phyloP scores from a whole-genome alignment of 2,888 invertebrate genomes.

The Petrolisthes manimaculis region DNA sequence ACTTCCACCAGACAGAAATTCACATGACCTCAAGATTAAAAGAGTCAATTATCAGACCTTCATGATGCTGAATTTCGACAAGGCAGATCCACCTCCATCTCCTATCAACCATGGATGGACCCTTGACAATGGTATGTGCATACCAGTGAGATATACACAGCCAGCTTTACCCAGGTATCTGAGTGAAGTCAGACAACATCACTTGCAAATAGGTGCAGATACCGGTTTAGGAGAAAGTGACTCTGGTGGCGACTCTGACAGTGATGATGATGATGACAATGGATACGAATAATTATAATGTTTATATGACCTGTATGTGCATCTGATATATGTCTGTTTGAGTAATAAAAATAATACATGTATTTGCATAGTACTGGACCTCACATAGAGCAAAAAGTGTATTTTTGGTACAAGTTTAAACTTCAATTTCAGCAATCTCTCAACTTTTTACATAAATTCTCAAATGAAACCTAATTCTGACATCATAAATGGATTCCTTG shows the following conservation, averaged over 20 bases:
- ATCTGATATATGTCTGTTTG: too few relatives aligned
- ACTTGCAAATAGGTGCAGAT: not conserved
- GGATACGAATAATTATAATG: not conserved
- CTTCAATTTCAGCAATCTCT: too few relatives aligned
- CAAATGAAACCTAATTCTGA: too few relatives aligned
- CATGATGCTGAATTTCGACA: not conserved
- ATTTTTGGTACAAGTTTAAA: too few relatives aligned
- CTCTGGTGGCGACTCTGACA: not conserved
- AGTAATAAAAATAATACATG: too few relatives aligned
- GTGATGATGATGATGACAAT: not conserved
- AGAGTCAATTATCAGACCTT: not conserved
- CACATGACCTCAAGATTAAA: conserved; percentile 2
- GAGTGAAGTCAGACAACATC: not conserved
- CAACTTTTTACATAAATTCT: too few relatives aligned
- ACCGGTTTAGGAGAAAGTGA: not conserved
- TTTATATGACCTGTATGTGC: too few relatives aligned
- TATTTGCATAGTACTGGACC: too few relatives aligned
- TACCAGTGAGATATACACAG: conserved; percentile 12
- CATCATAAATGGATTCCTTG: too few relatives aligned
- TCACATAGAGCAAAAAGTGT: too few relatives aligned
- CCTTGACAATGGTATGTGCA: not conserved
- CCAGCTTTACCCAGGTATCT: not conserved
- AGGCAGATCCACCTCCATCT: not conserved
- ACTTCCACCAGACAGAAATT: not conserved
- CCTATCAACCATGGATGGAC: conserved; percentile 7